Evolutionary conservation across 2,888 invertebrate species (phyloP).

Genomic region (Stenotaenia linearis): DNA sequence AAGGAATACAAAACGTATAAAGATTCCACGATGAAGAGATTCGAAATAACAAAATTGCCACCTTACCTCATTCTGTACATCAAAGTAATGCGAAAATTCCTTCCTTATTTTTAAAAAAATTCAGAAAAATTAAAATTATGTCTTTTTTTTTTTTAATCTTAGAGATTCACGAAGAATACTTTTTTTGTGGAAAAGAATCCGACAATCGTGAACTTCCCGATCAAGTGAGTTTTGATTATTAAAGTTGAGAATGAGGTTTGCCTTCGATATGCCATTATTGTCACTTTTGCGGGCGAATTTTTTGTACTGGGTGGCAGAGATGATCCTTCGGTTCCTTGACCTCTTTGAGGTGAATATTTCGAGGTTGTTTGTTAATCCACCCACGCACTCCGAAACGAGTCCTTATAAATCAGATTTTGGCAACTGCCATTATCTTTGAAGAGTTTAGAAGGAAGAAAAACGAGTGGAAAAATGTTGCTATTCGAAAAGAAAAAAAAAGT

Average conservation of each 20-base stretch:
- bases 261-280: not conserved
- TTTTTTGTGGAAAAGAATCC: slow-evolving; percentile 99
- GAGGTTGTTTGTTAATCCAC: not conserved
- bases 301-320: not conserved
- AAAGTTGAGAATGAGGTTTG: slow-evolving; percentile 32
- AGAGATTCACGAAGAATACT: slow-evolving; percentile 95
- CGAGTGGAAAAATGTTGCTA: not conserved
- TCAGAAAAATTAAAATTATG: not conserved
- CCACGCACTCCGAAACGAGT: not conserved
- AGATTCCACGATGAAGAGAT: slow-evolving; percentile 94
- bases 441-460: no score
- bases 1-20: slow-evolving; percentile 99
- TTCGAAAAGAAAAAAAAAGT: no score
- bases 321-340: not conserved
- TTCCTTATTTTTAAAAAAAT: no score
- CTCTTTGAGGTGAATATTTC: not conserved
- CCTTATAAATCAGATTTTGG: not conserved
- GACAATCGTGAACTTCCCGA: slow-evolving; percentile 99
- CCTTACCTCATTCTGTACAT: slow-evolving; percentile 93
- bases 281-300: not conserved
- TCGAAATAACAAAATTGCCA: slow-evolving; percentile 88
- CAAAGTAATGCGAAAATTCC: no score
- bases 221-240: slow-evolving; percentile 66
- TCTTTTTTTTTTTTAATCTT: slow-evolving; percentile 41
- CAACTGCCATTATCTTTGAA: not conserved